Conservation (phyloP, 2,113 vertebrate species). For the Phalacrocorax brasilianus region DNA sequence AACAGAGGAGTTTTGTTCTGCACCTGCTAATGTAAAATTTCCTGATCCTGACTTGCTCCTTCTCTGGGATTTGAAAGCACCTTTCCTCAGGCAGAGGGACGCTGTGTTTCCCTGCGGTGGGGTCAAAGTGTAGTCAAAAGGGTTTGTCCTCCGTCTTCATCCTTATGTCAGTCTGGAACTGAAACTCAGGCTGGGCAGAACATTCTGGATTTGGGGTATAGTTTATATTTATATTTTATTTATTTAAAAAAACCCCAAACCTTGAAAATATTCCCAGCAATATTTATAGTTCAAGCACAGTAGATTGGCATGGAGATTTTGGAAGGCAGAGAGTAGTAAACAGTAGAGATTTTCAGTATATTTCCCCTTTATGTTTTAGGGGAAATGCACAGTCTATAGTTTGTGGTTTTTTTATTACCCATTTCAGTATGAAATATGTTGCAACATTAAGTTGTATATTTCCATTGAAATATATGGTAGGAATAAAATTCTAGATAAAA, state of each 20-base stretch:
- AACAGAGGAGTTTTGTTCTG: background rate
- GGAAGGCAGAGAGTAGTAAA: background rate
- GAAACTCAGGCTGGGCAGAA: background rate
- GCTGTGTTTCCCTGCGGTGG: accelerated
- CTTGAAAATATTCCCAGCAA: background rate
- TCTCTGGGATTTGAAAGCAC: background rate
- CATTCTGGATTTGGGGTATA: background rate
- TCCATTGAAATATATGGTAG: constrained; percentile 49
- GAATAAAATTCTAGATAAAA: constrained; percentile 61
- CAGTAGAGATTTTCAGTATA: background rate
- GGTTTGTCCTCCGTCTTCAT: background rate
- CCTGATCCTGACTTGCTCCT: background rate
- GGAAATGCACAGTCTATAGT: background rate
- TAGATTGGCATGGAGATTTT: background rate
- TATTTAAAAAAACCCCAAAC: background rate
- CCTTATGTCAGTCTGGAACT: background rate
- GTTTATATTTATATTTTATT: background rate
- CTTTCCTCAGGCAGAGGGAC: background rate
- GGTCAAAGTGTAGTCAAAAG: background rate
- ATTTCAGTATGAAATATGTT: constrained; percentile 45
- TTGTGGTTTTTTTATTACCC: constrained; percentile 31
- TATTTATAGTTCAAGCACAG: background rate
- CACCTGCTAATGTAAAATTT: background rate
- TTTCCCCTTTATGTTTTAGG: background rate
- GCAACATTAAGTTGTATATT: constrained; percentile 49